Evolutionary conservation across 2,113 vertebrate species (phyloP), one percentile per base, ranked within the genome.

Genomic region (Anoplopoma fimbria): DNA sequence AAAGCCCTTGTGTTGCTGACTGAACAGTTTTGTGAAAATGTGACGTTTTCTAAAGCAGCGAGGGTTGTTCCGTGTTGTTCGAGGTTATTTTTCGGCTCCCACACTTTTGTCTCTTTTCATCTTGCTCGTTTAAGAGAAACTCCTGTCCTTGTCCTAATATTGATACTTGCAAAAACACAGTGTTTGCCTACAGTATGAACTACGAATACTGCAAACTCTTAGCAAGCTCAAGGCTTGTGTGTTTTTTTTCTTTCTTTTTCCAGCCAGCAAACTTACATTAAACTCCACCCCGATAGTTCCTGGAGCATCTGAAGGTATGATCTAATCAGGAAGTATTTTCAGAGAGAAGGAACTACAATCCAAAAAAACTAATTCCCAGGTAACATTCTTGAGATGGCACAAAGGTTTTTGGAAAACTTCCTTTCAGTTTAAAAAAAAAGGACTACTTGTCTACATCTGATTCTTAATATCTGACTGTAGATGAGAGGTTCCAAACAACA

Each of bases 141-240:
- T 34, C 17, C 33, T 25, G 61, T 49, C 69, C 1, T 9, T 19
- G 4, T 68, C 10, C 27, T 57, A 73, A 77, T 55, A 86, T 69
- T 77, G 62, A 69, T 29, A 73, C 6, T 57, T 31, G 40, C 13
- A 53, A 25, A 19, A 25, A 40, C 55, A 0, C 25, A 64, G 15
- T 49, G 68, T 70, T 53, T 64, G 29, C 58, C 19, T 61, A 7
- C 31, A 69, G 23, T 27, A 38, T 7, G 1, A 80, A 33, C n/a
- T 53, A 53, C 57, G 21, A 82, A 53, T n/a, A 38, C 21, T 51
- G 17, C 2, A 40, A 53, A 67, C 62, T 65, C 9, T 23, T 15
- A 9, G 55, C 42, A 31, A 1, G 9, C 17, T 71, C 1, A 9
- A 25, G 33, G 19, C 19, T 38, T 9, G 23, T 61, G 53, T 36